phyloP scores from a whole-genome alignment of 2,888 invertebrate species.

The Watsonalla cultraria region DNA sequence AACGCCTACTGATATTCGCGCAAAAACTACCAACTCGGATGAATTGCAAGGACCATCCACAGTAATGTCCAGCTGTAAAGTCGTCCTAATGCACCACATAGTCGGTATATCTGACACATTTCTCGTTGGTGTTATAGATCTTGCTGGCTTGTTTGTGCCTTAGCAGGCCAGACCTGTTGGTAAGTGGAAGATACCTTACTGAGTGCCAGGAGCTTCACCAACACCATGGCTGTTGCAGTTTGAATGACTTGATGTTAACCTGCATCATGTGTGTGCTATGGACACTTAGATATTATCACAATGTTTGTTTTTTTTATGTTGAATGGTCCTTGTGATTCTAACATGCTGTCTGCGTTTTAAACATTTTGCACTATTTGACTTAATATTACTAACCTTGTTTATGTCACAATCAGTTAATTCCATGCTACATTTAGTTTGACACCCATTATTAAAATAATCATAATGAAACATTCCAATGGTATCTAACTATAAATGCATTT shows the following conservation, averaged over 20 bases:
- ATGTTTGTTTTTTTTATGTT: conserved; percentile 64
- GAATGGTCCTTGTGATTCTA: conserved; percentile 79
- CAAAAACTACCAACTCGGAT: conserved; percentile 68
- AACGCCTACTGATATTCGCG: conserved; percentile 66
- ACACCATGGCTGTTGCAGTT: conserved; percentile 66
- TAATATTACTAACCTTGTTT: conserved; percentile 33
- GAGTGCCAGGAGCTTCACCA: conserved; percentile 65
- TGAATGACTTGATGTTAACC: conserved; percentile 68
- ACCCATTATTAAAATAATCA: background rate
- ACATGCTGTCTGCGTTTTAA: conserved; percentile 32
- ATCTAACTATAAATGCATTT: too few species aligned
- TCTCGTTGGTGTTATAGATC: conserved; percentile 83
- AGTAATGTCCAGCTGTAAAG: conserved; percentile 52
- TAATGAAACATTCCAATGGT: too few species aligned
- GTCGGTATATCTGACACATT: conserved; percentile 64
- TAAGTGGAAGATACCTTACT: conserved; percentile 76
- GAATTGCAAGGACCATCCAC: conserved; percentile 77
- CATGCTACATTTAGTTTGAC: background rate
- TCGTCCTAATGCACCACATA: conserved; percentile 71
- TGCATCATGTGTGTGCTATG: conserved; percentile 75
- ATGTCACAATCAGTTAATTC: background rate
- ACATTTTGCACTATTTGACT: conserved; percentile 25
- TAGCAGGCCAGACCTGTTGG: conserved; percentile 86
- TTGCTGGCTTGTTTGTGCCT: conserved; percentile 87
- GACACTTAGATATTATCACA: conserved; percentile 50